Conservation (phyloP, 1,140 invertebrate species). For the Heliothis virescens region DNA sequence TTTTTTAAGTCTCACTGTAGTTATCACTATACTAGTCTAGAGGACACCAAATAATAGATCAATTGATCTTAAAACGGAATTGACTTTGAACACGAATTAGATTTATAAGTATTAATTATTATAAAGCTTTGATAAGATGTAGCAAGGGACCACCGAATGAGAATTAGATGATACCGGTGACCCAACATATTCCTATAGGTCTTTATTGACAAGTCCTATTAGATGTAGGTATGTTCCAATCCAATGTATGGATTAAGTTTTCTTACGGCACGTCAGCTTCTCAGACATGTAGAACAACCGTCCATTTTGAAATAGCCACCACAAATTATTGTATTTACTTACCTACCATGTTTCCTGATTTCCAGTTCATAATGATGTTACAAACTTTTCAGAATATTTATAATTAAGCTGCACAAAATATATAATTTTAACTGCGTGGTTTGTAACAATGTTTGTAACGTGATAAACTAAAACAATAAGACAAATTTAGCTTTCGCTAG, state of each 20-base stretch:
- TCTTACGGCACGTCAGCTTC: constrained; percentile 24
- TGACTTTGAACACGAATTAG: constrained; percentile 46
- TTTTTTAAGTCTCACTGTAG: neutral
- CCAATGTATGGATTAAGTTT: constrained; percentile 3
- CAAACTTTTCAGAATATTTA: constrained; percentile 24
- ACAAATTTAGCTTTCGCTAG: constrained; percentile 38
- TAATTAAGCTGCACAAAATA: neutral
- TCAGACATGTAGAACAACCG: constrained; percentile 47
- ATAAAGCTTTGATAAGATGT: constrained; percentile 28
- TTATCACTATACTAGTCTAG: neutral
- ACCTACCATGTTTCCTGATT: neutral
- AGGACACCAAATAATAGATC: constrained; percentile 2
- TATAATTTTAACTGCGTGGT: too few relatives aligned
- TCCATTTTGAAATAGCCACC: constrained; percentile 52
- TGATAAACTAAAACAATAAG: too few relatives aligned
- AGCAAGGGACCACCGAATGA: constrained; percentile 35
- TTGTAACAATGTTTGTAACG: too few relatives aligned
- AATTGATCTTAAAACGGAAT: constrained; percentile 39
- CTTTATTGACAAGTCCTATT: constrained; percentile 29
- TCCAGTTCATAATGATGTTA: neutral
- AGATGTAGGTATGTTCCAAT: constrained; percentile 6
- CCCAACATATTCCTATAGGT: constrained; percentile 10
- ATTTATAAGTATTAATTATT: constrained; percentile 18
- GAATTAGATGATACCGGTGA: constrained; percentile 25
- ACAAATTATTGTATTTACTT: neutral